Evolutionary conservation across 1,140 invertebrate genomes (phyloP).

Genomic region (Zaprionus vittiger): DNA sequence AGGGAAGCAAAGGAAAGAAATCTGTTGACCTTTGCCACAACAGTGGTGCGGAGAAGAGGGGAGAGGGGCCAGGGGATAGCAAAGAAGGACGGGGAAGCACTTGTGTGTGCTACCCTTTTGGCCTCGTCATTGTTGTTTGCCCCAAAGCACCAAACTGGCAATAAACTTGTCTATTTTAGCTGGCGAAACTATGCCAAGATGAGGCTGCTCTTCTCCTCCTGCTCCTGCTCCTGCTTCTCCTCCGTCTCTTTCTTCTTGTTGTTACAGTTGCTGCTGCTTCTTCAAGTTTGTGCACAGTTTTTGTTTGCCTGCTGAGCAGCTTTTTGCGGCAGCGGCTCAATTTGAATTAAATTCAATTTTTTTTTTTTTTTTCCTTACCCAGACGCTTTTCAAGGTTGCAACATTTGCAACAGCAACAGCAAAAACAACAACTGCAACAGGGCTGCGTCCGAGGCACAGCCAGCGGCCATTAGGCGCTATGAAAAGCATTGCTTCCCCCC

Average conservation of each 20-base stretch:
- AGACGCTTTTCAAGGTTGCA: slow-evolving; percentile 66
- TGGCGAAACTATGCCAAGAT: slow-evolving; percentile 58
- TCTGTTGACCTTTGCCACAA: slow-evolving; percentile 73
- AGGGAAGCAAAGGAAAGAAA: slow-evolving; percentile 33
- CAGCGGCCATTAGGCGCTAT: slow-evolving; percentile 71
- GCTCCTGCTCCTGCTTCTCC: neutral
- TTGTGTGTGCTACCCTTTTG: slow-evolving; percentile 73
- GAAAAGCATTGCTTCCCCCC: slow-evolving; percentile 27
- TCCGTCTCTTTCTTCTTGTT: neutral
- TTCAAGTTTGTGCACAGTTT: slow-evolving; percentile 17
- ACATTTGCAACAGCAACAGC: slow-evolving; percentile 39
- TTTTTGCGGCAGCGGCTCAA: slow-evolving; percentile 53
- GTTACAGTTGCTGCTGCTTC: neutral
- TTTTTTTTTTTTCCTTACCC: slow-evolving; percentile 7
- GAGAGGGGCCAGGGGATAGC: neutral
- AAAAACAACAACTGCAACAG: slow-evolving; percentile 15
- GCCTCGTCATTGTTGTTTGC: slow-evolving; percentile 80
- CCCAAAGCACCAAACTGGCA: slow-evolving; percentile 76
- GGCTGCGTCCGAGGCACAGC: slow-evolving; percentile 32
- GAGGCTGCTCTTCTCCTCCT: neutral
- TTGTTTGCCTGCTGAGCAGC: slow-evolving; percentile 40
- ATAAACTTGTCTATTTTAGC: slow-evolving; percentile 82
- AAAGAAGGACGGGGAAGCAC: slow-evolving; percentile 52
- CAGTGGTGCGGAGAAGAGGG: neutral
- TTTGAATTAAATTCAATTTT: slow-evolving; percentile 81